Conservation (phyloP, 2,113 vertebrate genomes). For the Nycticryphes semicollaris region DNA sequence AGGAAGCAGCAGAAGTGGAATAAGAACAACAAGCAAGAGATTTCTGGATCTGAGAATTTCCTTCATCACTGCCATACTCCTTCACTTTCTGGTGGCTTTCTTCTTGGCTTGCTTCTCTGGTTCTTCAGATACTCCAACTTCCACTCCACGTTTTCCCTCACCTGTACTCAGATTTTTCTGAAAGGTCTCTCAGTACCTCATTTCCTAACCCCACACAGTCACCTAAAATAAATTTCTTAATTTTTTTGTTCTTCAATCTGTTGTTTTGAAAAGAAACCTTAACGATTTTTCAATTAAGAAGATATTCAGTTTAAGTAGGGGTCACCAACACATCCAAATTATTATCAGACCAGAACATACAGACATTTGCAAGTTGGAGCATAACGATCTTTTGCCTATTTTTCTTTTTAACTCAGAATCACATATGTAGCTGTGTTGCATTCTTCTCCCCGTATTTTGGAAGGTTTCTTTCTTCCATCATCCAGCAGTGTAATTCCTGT, state of each 20-base stretch:
- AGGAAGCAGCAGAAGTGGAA: constrained; percentile 90
- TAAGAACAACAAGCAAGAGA: constrained; percentile 85
- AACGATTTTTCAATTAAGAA: not conserved
- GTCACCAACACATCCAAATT: constrained; percentile 31
- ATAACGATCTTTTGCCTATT: constrained; percentile 26
- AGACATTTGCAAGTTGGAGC: not conserved
- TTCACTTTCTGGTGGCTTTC: not conserved
- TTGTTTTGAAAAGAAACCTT: not conserved
- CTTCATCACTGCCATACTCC: constrained; percentile 84
- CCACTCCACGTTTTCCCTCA: not conserved
- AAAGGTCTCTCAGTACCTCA: not conserved
- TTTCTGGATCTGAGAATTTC: constrained; percentile 86
- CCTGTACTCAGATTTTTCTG: not conserved
- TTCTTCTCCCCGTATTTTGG: not conserved
- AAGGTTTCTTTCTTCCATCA: not conserved
- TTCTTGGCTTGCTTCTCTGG: not conserved
- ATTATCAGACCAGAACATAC: not conserved
- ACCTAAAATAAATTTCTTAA: not conserved
- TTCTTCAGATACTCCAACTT: not conserved
- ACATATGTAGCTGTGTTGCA: not conserved
- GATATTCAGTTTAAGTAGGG: constrained; percentile 58
- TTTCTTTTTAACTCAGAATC: not conserved
- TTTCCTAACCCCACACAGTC: not conserved
- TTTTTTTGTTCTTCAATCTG: not conserved
- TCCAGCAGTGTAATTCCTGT: not conserved